Percentiles rank a stretch among this genome's conserved stretches.
Conservation (phyloP, 2,797 vertebrate genomes). For the Glossophaga mutica region DNA sequence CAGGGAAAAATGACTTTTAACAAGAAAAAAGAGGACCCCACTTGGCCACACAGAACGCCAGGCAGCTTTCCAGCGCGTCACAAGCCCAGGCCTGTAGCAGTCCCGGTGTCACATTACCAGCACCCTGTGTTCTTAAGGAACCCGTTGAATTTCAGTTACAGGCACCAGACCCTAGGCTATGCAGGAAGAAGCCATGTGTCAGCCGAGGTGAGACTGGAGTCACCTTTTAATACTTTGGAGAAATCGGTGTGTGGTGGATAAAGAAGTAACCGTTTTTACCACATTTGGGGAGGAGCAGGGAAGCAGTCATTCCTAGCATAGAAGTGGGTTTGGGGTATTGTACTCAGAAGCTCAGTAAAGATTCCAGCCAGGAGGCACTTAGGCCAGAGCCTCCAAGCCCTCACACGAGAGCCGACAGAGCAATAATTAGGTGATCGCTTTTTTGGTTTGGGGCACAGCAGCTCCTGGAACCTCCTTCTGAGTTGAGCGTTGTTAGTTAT, state of each 20-base stretch:
- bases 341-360: not conserved
- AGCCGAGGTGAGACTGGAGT: not conserved
- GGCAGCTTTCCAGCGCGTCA: not conserved
- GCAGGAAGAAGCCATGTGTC: not conserved
- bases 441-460: not conserved
- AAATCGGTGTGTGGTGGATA: not conserved
- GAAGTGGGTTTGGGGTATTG: not conserved
- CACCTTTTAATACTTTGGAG: not conserved
- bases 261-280: not conserved
- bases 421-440: not conserved
- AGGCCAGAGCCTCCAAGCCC: not conserved
- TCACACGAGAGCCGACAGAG: not conserved
- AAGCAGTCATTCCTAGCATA: too few relatives aligned
- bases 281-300: rapidly evolving
- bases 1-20: not conserved
- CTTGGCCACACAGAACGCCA: not conserved
- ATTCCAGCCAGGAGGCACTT: not conserved
- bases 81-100: not conserved
- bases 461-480: not conserved
- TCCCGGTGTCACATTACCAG: not conserved
- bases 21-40: not conserved
- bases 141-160: not conserved
- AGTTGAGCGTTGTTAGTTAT: rapidly evolving
- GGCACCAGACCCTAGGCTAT: not conserved
- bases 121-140: not conserved